A percentile compares a stretch with the other conserved stretches of the same genome.
Conservation (phyloP, 2,797 vertebrate genomes). For the Paratrypauchen microcephalus region DNA sequence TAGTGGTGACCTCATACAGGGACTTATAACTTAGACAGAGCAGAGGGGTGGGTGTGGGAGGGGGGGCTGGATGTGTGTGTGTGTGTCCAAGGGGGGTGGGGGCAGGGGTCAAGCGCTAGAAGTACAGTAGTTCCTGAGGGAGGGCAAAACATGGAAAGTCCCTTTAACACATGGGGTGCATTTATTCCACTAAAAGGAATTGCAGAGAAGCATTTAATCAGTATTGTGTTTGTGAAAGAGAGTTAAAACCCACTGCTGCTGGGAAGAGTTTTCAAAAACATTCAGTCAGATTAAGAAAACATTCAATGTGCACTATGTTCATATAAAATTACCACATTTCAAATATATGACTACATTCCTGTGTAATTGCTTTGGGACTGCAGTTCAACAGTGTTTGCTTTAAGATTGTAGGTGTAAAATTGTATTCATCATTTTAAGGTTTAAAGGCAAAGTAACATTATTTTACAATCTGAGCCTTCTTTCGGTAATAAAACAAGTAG, state of each 20-base stretch:
- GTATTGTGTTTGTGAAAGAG: conserved; percentile 28
- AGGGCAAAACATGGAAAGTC: conserved; percentile 70
- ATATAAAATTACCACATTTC: neutral
- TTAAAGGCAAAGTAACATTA: too few relatives aligned
- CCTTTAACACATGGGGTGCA: conserved; percentile 70
- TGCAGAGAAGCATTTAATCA: conserved; percentile 53
- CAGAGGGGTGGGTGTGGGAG: conserved; percentile 41
- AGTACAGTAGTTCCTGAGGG: conserved; percentile 45
- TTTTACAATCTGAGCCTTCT: too few relatives aligned
- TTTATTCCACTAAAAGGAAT: conserved; percentile 59
- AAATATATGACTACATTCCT: neutral
- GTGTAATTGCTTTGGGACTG: too few relatives aligned
- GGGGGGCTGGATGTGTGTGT: conserved; percentile 18
- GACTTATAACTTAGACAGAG: conserved; percentile 46
- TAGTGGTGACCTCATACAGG: conserved; percentile 70
- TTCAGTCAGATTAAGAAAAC: too few relatives aligned
- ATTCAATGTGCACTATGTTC: neutral
- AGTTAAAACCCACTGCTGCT: conserved; percentile 13
- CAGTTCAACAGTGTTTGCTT: too few relatives aligned
- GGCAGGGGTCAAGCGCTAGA: conserved; percentile 46
- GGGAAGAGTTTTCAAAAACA: too few relatives aligned
- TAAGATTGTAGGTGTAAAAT: neutral
- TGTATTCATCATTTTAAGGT: neutral
- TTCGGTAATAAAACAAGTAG: too few relatives aligned
- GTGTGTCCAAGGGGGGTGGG: neutral